Evolutionary conservation across 2,113 vertebrate genomes (phyloP), one percentile per base, ranked within the genome.

Genomic region (Silurus meridionalis): DNA sequence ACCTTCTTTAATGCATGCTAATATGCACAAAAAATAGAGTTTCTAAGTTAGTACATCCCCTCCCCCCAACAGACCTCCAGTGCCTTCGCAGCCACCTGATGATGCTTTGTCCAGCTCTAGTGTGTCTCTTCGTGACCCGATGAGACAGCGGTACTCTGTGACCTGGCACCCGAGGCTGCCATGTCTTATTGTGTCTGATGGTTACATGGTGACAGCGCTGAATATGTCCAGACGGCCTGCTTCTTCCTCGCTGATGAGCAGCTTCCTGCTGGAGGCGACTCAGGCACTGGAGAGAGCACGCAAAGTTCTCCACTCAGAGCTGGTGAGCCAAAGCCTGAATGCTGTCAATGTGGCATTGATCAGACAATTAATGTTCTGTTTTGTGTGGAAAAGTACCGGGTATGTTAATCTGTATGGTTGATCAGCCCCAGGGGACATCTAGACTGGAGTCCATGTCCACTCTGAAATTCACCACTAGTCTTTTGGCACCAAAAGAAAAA

Each of bases 101-200:
- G 93, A 91, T 14, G 92, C 91, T 86, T 90, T 94, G 60, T 95
- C 94, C 90, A 96, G 95, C 91, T 99, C 97, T 21, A 94, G 95
- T 83, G 87, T 93, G 89, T 99, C 97, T 64, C 94, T 96, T 50
- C 90, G 19, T 63, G 98, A 99, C 37, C 46, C 92, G 53, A 86
- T 96, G 92, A 96, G 96, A 71, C 98, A 99, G 93, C 96, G 95
- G 15, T 99, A 96, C 90, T 99, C 97, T 25, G 90, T 99, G 87
- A 95, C 96, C 80, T 96, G 96, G 72, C 98, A 99, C 83, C 96
- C 97, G 1, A 94, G 94, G 19, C 92, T 96, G 13, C 94, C 96
- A 15, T 97, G 96, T 92, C 93, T 99, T 84, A 90, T 99, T 61
- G 94, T 97, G 82, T 99, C 98, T 57, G 98, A 99, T 87, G 98